Conservation (phyloP, 1,140 invertebrate species). For the Polyergus mexicanus region DNA sequence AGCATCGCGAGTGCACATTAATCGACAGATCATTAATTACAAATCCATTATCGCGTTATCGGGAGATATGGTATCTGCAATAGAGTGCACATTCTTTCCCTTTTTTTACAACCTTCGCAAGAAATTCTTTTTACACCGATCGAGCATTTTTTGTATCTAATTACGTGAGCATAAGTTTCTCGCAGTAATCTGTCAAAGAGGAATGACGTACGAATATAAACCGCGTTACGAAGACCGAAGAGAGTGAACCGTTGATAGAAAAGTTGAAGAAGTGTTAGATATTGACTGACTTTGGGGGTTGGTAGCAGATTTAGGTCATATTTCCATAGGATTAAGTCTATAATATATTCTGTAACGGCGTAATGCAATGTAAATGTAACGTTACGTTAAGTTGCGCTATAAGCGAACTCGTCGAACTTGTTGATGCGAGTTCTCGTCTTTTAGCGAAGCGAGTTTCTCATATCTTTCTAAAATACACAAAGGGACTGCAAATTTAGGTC, state of each 20-base stretch:
- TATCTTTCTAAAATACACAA: conserved; percentile 1
- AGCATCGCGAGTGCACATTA: background rate
- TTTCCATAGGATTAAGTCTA: conserved; percentile 33
- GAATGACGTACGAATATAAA: conserved; percentile 43
- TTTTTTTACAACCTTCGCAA: background rate
- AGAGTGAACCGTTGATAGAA: background rate
- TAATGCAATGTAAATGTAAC: conserved; percentile 49
- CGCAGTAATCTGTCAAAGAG: conserved; percentile 45
- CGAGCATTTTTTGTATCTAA: conserved; percentile 48
- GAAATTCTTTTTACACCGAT: conserved; percentile 40
- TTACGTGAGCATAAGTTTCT: conserved; percentile 26
- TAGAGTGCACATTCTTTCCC: background rate
- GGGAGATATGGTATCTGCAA: background rate
- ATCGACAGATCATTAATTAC: conserved; percentile 66
- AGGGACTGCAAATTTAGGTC: background rate
- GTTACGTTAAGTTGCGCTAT: conserved; percentile 11
- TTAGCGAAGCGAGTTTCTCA: conserved; percentile 15
- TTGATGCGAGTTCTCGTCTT: conserved; percentile 36
- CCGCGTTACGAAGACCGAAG: background rate
- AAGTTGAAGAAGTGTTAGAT: conserved; percentile 11
- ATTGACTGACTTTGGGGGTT: conserved; percentile 37
- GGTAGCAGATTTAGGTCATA: conserved; percentile 30
- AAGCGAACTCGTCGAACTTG: conserved; percentile 35
- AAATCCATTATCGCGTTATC: conserved; percentile 47
- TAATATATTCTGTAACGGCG: background rate